Conservation (phyloP, 2,888 invertebrate genomes). For the Rhingia campestris region DNA sequence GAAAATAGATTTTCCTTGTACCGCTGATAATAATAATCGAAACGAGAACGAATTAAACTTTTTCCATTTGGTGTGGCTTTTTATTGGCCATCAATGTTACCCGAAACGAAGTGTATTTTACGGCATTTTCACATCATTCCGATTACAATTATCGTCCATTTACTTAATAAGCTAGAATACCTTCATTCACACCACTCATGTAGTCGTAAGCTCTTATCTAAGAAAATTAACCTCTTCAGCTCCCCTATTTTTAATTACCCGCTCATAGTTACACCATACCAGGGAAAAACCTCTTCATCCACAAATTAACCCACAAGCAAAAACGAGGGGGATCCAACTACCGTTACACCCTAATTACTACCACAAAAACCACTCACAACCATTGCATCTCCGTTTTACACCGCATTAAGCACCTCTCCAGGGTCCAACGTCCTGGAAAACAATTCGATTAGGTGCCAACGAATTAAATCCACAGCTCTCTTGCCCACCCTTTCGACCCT, state of each 20-base stretch:
- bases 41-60: too few species aligned
- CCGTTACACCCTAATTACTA: conserved; percentile 47
- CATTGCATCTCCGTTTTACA: conserved; percentile 54
- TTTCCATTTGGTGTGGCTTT: too few species aligned
- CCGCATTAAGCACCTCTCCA: conserved; percentile 66
- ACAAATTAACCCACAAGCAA: background rate
- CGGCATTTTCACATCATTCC: too few species aligned
- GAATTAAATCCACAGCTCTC: conserved; percentile 35
- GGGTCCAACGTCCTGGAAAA: conserved; percentile 60
- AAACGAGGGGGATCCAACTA: background rate
- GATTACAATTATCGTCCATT: too few species aligned
- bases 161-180: too few species aligned
- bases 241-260: conserved; percentile 7
- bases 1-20: too few species aligned
- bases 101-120: too few species aligned
- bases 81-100: too few species aligned
- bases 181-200: background rate
- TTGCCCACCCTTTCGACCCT: background rate
- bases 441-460: conserved; percentile 70
- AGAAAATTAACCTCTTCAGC: conserved; percentile 4
- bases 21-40: too few species aligned
- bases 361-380: conserved; percentile 28
- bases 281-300: background rate
- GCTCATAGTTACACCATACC: background rate
- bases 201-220: conserved; percentile 10